phyloP scores from a whole-genome alignment of 2,797 vertebrate genomes.

The Bradypus variegatus region DNA sequence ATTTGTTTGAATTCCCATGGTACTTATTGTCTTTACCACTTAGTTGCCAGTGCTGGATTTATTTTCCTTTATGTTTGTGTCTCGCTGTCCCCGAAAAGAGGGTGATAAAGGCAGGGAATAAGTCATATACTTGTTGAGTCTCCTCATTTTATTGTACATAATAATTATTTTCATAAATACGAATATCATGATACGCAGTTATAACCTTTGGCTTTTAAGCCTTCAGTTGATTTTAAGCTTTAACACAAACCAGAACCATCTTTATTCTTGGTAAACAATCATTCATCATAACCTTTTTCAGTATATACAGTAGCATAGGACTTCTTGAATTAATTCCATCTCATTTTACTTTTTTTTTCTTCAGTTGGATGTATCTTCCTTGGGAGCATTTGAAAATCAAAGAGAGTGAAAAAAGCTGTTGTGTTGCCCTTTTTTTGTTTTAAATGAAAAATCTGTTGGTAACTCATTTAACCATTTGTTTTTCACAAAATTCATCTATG shows the following conservation, averaged over 20 bases:
- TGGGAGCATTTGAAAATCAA: slow-evolving; percentile 10
- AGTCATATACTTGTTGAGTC: background rate
- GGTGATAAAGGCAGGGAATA: background rate
- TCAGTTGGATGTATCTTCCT: background rate
- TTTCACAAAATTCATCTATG: slow-evolving; percentile 29
- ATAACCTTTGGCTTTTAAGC: slow-evolving; percentile 23
- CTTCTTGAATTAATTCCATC: slow-evolving; percentile 7
- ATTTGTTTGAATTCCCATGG: slow-evolving; percentile 41
- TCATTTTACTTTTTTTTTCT: background rate
- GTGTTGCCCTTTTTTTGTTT: background rate
- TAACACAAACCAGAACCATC: slow-evolving; percentile 23
- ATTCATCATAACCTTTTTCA: slow-evolving; percentile 26
- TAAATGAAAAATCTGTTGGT: slow-evolving; percentile 4
- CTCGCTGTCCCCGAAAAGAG: slow-evolving; percentile 37
- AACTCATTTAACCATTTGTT: slow-evolving; percentile 6
- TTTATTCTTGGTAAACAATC: slow-evolving; percentile 43
- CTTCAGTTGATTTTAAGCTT: slow-evolving; percentile 40
- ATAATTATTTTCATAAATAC: slow-evolving; percentile 34
- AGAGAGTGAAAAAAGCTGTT: background rate
- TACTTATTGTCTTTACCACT: slow-evolving; percentile 38
- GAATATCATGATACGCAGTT: slow-evolving; percentile 8
- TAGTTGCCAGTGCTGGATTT: slow-evolving; percentile 26
- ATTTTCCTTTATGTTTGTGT: slow-evolving; percentile 44
- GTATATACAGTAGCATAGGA: background rate
- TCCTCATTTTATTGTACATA: slow-evolving; percentile 32